phyloP scores from a whole-genome alignment of 37 sponge, comb jelly and placozoan genomes.

The Chondrosia reniformis region DNA sequence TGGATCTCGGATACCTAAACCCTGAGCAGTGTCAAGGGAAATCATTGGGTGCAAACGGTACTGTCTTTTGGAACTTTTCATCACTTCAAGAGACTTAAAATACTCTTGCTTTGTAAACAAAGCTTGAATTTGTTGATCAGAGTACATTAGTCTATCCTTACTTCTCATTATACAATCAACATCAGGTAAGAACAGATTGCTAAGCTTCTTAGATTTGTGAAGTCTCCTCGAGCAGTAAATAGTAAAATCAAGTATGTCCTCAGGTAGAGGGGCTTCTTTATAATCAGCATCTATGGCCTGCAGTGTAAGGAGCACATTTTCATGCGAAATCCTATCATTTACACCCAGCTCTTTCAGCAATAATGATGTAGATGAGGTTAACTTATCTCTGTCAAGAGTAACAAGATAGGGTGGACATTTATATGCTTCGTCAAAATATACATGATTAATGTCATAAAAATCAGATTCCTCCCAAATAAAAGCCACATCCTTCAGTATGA shows the following conservation, averaged over 20 bases:
- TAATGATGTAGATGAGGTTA: no score
- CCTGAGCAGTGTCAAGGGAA: conserved; percentile 10
- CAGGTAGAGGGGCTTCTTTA: no score
- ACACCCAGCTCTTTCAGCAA: no score
- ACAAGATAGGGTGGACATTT: conserved; percentile 33
- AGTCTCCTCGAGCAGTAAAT: no score
- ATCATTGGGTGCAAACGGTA: conserved; percentile 36
- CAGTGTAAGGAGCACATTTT: no score
- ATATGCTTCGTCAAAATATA: not conserved
- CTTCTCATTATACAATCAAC: conserved; percentile 36
- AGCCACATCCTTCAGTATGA: conserved; percentile 23
- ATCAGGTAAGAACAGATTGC: conserved; percentile 45
- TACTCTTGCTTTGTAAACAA: not conserved
- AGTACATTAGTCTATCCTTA: conserved; percentile 17
- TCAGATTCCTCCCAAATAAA: conserved; percentile 56
- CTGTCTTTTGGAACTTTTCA: no score
- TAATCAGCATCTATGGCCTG: no score
- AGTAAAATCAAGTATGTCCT: no score
- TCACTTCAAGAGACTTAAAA: no score
- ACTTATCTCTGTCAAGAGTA: no score
- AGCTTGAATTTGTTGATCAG: not conserved
- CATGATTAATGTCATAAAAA: conserved; percentile 20
- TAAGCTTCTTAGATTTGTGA: no score
- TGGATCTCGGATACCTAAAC: conserved; percentile 24
- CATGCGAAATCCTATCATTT: no score